Evolutionary conservation across 2,797 vertebrate species (phyloP).

Genomic region (Coregonus sp.): DNA sequence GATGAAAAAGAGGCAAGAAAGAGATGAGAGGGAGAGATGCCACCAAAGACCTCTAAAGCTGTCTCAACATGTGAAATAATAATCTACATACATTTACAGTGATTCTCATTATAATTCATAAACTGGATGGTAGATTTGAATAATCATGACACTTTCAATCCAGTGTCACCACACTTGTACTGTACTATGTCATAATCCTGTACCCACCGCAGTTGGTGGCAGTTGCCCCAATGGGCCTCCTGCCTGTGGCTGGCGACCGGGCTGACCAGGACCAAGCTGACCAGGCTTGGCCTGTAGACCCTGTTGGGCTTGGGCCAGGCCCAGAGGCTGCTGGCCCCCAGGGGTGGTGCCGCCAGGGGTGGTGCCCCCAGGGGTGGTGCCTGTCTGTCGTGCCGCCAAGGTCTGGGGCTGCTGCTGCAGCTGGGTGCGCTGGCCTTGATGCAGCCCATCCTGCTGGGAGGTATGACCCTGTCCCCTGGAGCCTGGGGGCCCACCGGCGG

Average conservation of each 20-base stretch:
- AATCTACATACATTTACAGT: not conserved
- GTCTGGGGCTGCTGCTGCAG: conserved; percentile 78
- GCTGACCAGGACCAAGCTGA: conserved; percentile 57
- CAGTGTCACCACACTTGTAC: not conserved
- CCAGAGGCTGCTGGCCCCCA: conserved; percentile 64
- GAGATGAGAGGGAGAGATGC: not conserved
- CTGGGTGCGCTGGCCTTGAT: conserved; percentile 73
- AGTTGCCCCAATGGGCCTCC: conserved; percentile 47
- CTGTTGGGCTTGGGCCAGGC: conserved; percentile 69
- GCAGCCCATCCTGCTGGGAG: conserved; percentile 65
- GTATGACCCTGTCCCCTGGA: conserved; percentile 69
- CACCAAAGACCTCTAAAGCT: not conserved
- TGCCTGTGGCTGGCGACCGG: conserved; percentile 52
- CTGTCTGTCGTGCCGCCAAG: conserved; percentile 57
- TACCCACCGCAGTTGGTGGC: conserved; percentile 65
- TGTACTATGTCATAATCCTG: not conserved
- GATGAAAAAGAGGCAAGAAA: not conserved
- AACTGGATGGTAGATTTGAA: not conserved
- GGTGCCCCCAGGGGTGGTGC: conserved; percentile 23
- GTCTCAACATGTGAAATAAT: not conserved
- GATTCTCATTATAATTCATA: not conserved
- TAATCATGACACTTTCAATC: not conserved
- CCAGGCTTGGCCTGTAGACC: conserved; percentile 71
- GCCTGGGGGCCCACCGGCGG: conserved; percentile 60
- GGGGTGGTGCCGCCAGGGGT: conserved; percentile 24